Conservation (phyloP, 2,113 vertebrate genomes). For the Aspiorhynchus laticeps region DNA sequence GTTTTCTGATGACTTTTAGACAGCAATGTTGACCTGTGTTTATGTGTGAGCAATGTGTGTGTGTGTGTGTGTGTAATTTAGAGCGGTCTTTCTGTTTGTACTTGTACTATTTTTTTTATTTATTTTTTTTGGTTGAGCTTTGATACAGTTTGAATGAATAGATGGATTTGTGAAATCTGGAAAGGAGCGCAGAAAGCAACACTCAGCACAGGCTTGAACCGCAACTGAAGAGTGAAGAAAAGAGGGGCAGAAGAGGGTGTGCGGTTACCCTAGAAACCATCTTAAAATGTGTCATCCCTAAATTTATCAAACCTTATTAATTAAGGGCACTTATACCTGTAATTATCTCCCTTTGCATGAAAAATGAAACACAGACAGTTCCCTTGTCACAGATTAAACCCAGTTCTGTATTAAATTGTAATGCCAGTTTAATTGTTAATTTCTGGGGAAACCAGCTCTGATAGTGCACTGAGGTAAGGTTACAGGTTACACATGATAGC, state of each 20-base stretch:
- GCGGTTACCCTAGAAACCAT: not conserved
- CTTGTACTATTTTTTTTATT: too few species aligned
- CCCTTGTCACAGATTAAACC: not conserved
- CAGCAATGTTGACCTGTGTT: conserved; percentile 28
- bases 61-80: conserved; percentile 18
- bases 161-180: conserved; percentile 35
- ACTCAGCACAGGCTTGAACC: not conserved
- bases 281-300: not conserved
- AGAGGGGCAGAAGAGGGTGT: not conserved
- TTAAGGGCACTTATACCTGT: conserved; percentile 7
- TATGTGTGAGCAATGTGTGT: not conserved
- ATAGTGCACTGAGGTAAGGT: conserved; percentile 9
- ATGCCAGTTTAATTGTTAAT: conserved; percentile 19
- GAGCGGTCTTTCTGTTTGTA: not conserved
- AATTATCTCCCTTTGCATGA: conserved; percentile 3
- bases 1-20: conserved; percentile 53
- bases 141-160: conserved; percentile 24
- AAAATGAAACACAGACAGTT: conserved; percentile 19
- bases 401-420: not conserved
- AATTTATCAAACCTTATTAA: conserved; percentile 25
- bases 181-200: not conserved
- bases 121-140: not conserved
- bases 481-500: conserved; percentile 20
- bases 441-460: conserved; percentile 14
- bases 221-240: not conserved